Evolutionary conservation across 2,113 vertebrate genomes (phyloP).

Genomic region (Euleptes europaea): DNA sequence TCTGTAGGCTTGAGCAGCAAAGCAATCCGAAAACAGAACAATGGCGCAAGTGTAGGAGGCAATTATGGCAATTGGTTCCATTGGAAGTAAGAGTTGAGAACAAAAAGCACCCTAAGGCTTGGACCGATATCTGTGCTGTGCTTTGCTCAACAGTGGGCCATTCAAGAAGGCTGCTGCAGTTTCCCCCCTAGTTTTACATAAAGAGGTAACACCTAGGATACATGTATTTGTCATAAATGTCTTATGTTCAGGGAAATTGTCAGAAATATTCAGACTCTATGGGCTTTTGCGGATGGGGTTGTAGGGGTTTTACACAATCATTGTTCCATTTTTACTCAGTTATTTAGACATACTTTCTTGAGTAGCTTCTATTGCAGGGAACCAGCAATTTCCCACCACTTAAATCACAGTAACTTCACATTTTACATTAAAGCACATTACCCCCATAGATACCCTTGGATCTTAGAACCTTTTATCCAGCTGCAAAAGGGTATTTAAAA

Average conservation of each 20-base stretch:
- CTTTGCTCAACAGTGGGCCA: background rate
- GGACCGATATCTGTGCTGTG: background rate
- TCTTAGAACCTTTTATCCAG: background rate
- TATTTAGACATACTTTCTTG: background rate
- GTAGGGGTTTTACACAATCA: background rate
- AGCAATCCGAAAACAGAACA: background rate
- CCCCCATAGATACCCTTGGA: background rate
- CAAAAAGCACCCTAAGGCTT: background rate
- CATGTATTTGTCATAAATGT: background rate
- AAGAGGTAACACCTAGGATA: conserved; percentile 3
- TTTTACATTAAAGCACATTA: background rate
- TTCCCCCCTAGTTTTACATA: background rate
- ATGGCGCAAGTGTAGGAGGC: background rate
- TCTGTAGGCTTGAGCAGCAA: background rate
- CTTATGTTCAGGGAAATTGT: background rate
- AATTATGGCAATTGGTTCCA: conserved; percentile 7
- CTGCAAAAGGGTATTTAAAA: background rate
- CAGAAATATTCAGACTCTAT: background rate
- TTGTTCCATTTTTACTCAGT: background rate
- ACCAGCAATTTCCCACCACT: background rate
- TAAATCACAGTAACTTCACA: background rate
- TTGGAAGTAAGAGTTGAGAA: conserved; percentile 1
- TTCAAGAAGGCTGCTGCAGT: background rate
- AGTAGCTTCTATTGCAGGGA: background rate
- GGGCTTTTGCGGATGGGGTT: background rate